A percentile compares a stretch with the other conserved stretches of the same genome.
Conservation (phyloP, 2,113 vertebrate species). For the Percopsis transmontana region DNA sequence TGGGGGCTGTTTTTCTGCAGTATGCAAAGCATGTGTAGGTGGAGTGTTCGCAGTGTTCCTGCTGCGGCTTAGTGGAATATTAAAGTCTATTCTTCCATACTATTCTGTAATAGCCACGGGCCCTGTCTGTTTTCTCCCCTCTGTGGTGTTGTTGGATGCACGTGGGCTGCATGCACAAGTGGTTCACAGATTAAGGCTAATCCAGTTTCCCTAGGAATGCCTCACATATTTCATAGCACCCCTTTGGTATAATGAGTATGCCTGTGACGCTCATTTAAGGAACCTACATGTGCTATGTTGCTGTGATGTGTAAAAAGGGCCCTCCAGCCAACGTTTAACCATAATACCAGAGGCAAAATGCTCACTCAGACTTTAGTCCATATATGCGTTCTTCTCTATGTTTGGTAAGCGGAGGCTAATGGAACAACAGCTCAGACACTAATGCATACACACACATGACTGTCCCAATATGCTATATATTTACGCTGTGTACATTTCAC, state of each 20-base stretch:
- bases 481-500: constrained; percentile 20
- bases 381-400: constrained; percentile 37
- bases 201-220: constrained; percentile 26
- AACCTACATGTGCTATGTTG: constrained; percentile 44
- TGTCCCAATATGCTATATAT: constrained; percentile 53
- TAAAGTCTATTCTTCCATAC: constrained; percentile 44
- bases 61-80: constrained; percentile 48
- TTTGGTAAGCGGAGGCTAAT: constrained; percentile 55
- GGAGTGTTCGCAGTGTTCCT: constrained; percentile 46
- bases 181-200: constrained; percentile 58
- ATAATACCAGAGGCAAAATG: constrained; percentile 60
- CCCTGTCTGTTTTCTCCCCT: constrained; percentile 13
- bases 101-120: constrained; percentile 42
- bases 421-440: constrained; percentile 56
- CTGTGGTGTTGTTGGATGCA: constrained; percentile 33
- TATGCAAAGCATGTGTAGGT: constrained; percentile 64
- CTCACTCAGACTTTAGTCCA: constrained; percentile 56
- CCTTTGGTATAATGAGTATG: constrained; percentile 43
- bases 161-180: constrained; percentile 45
- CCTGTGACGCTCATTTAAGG: constrained; percentile 36
- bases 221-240: background rate
- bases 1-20: constrained; percentile 41
- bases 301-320: constrained; percentile 46
- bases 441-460: constrained; percentile 35
- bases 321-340: constrained; percentile 53